Evolutionary conservation across 2,888 invertebrate species (phyloP).

Genomic region (Cephonodes hylas): DNA sequence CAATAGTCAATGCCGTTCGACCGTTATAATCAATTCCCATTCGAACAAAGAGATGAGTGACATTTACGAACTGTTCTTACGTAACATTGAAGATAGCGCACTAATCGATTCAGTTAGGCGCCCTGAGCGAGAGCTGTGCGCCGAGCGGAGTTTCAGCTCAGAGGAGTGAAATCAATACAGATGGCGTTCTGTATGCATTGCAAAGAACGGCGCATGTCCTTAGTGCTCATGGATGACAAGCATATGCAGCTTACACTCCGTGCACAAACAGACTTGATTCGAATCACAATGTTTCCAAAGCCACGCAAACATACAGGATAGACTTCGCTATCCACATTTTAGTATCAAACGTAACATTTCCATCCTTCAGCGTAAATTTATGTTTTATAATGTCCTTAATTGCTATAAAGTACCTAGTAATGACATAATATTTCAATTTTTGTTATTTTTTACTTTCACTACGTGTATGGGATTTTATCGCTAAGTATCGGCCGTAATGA

Average conservation of each 20-base stretch:
- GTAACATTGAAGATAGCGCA: not conserved
- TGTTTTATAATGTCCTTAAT: too few relatives aligned
- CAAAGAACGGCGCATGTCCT: not conserved
- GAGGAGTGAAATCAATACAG: not conserved
- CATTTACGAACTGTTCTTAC: not conserved
- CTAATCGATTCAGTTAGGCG: constrained; percentile 2
- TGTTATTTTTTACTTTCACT: too few relatives aligned
- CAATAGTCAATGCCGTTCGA: not conserved
- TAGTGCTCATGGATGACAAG: not conserved
- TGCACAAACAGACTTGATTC: not conserved
- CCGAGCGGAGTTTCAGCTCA: constrained; percentile 1
- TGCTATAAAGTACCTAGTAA: too few relatives aligned
- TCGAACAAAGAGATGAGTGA: not conserved
- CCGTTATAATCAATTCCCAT: not conserved
- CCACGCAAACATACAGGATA: not conserved
- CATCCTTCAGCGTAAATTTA: too few relatives aligned
- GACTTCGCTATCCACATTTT: not conserved
- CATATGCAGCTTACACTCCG: not conserved
- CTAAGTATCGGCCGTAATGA: too few relatives aligned
- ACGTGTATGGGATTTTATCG: too few relatives aligned
- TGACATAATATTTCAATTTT: too few relatives aligned
- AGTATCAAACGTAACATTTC: not conserved
- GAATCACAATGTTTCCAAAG: not conserved
- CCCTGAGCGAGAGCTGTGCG: constrained; percentile 2
- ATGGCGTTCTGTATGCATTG: not conserved